Evolutionary conservation across 2,888 invertebrate species (phyloP).

Genomic region (Caenorhabditis auriculariae): DNA sequence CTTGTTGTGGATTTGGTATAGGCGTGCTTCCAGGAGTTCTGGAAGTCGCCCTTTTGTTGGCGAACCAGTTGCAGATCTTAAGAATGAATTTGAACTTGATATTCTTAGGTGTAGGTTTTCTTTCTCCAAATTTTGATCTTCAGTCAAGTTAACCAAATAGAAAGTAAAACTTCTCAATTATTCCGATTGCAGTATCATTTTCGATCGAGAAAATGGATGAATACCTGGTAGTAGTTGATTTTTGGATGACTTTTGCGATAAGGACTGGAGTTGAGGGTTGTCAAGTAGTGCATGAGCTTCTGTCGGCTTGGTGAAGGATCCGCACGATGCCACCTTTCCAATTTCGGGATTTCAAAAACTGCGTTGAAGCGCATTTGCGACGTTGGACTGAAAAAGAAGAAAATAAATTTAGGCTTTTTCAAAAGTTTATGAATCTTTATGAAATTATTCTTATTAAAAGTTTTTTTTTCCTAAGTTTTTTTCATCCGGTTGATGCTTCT

Average conservation of each 20-base stretch:
- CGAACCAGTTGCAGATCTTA: conserved; percentile 73
- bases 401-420: too few relatives aligned
- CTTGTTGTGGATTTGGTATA: conserved; percentile 3
- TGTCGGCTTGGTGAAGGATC: conserved; percentile 96
- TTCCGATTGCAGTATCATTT: background rate
- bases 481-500: too few relatives aligned
- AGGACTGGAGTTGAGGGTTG: conserved; percentile 86
- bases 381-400: conserved; percentile 44
- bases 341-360: conserved; percentile 83
- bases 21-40: conserved; percentile 22
- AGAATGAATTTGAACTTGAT: conserved; percentile 3
- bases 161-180: background rate
- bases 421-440: too few relatives aligned
- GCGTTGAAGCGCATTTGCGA: conserved; percentile 50
- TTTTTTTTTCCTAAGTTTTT: too few relatives aligned
- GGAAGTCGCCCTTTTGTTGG: conserved; percentile 77
- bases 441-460: too few relatives aligned
- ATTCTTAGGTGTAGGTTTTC: too few relatives aligned
- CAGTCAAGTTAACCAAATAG: too few relatives aligned
- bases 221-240: conserved; percentile 47
- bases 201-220: background rate
- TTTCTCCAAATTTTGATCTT: too few relatives aligned
- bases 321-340: conserved; percentile 88
- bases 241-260: conserved; percentile 71
- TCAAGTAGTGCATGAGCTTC: conserved; percentile 92